Evolutionary conservation across 2,888 invertebrate species (phyloP).

Genomic region (Argyresthia goedartella): DNA sequence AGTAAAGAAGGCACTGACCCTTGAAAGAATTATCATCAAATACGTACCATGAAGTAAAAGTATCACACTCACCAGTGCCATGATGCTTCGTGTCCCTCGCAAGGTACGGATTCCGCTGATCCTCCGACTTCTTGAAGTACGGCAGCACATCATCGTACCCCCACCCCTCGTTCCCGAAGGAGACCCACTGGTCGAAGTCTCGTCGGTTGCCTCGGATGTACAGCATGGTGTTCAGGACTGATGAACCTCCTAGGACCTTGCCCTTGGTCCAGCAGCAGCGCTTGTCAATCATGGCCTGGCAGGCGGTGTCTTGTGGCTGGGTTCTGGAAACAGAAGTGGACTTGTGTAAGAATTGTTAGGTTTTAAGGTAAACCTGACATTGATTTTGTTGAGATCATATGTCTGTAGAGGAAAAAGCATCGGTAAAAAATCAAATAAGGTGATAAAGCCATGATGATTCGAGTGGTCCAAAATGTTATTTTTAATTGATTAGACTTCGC

Average conservation of each 20-base stretch:
- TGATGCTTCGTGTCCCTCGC: constrained; percentile 81
- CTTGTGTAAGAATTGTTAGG: not conserved
- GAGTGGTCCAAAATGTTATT: too few species aligned
- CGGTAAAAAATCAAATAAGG: too few species aligned
- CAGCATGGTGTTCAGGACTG: constrained; percentile 91
- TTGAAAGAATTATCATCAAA: too few species aligned
- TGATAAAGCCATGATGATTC: too few species aligned
- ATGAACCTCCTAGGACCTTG: constrained; percentile 89
- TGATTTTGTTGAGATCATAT: not conserved
- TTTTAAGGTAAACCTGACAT: not conserved
- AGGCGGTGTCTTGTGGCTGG: constrained; percentile 85
- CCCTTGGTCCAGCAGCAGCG: constrained; percentile 92
- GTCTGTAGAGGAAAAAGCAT: not conserved
- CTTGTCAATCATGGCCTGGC: constrained; percentile 87
- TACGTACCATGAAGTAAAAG: too few species aligned
- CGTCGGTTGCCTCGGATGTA: constrained; percentile 89
- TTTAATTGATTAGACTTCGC: too few species aligned
- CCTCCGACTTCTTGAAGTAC: constrained; percentile 89
- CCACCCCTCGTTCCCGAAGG: constrained; percentile 90
- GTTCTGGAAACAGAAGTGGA: constrained; percentile 67
- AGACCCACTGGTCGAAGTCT: constrained; percentile 91
- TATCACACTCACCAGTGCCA: constrained; percentile 68
- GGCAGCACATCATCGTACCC: constrained; percentile 83
- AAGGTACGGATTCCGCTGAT: constrained; percentile 90
- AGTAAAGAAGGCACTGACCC: too few species aligned